Evolutionary conservation across 64 coral and sea anemone genomes (phyloP), one percentile per base, ranked within the genome.

Genomic region (Montipora capricornis): DNA sequence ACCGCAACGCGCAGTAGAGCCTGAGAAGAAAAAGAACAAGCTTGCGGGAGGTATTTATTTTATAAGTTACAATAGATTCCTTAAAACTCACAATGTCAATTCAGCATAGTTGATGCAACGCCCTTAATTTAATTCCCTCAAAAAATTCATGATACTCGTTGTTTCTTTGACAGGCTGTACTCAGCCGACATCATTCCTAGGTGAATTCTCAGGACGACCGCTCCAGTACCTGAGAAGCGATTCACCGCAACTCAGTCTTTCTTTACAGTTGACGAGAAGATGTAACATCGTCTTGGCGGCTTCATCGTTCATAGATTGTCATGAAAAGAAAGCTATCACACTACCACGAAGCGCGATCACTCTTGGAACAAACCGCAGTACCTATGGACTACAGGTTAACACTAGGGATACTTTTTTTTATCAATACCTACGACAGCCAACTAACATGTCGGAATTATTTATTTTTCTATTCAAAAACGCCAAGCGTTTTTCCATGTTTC

Each of bases 221-320:
- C 68, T 71, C 0, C 17, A 5, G 19, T n/a, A 20, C 14, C 19
- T 24, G 0, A 49, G 4, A 48, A 19, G 16, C 3, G 7, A 17
- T 4, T 2, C 19, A 10, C 19, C 20, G 50, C 1, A 26, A 3
- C 48, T 29, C 16, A 1, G 7, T 86, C 46, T 66, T 70, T 3
- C 3, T 10, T 1, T 14, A 15, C 61, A 16, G 9, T 15, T 4
- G 19, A 11, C 0, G 4, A 11, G 29, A 37, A 37, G 37, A 2
- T 86, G 82, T n/a, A 13, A 0, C 4, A 46, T 71, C 3, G 71
- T 71, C 44, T 3, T 10, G 14, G 14, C 44, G 7, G 44, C 62
- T 49, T 86, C 82, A 11, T 86, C 16, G 62, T 86, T 50, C 66
- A 86, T 50, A 20, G 46, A 49, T 24, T 86, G 82, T 20, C 15